Conservation (phyloP, 2,113 vertebrate species). For the Callionymus lyra region DNA sequence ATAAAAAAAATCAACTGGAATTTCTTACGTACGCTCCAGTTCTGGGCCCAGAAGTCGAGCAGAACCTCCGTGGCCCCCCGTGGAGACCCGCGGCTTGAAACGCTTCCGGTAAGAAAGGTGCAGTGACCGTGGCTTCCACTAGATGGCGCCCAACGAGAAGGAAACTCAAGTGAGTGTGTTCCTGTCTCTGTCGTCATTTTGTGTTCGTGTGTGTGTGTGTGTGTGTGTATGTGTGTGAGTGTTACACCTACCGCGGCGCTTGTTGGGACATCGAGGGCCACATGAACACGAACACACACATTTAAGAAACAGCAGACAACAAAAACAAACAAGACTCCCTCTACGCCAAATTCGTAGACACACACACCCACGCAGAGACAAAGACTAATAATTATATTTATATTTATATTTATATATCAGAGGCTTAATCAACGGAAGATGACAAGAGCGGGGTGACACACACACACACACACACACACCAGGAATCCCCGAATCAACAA, state of each 20-base stretch:
- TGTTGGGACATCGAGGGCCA: slow-evolving; percentile 57
- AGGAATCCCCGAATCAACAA: too few species aligned
- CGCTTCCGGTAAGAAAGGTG: too few species aligned
- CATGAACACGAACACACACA: slow-evolving; percentile 56
- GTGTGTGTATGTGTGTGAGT: slow-evolving; percentile 12
- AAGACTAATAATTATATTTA: too few species aligned
- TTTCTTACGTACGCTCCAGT: too few species aligned
- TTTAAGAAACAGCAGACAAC: slow-evolving; percentile 56
- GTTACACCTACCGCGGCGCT: slow-evolving; percentile 55
- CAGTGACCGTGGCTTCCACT: slow-evolving; percentile 11
- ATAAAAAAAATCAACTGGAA: too few species aligned
- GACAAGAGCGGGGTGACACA: neutral
- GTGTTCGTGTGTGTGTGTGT: neutral
- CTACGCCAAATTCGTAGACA: slow-evolving; percentile 40
- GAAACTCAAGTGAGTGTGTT: slow-evolving; percentile 12
- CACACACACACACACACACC: neutral
- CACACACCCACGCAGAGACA: slow-evolving; percentile 6
- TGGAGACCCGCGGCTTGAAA: too few species aligned
- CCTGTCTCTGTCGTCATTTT: neutral
- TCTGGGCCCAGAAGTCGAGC: too few species aligned
- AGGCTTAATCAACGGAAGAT: slow-evolving; percentile 1
- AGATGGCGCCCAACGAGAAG: slow-evolving; percentile 45
- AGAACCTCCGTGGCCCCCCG: too few species aligned
- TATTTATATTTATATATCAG: neutral
- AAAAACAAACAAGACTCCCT: slow-evolving; percentile 63